These are phyloP conservation scores for Phragmatobia fuliginosa DNA, from an alignment of 2,888 invertebrate genomes.

Conservation along the genomic window DNA sequence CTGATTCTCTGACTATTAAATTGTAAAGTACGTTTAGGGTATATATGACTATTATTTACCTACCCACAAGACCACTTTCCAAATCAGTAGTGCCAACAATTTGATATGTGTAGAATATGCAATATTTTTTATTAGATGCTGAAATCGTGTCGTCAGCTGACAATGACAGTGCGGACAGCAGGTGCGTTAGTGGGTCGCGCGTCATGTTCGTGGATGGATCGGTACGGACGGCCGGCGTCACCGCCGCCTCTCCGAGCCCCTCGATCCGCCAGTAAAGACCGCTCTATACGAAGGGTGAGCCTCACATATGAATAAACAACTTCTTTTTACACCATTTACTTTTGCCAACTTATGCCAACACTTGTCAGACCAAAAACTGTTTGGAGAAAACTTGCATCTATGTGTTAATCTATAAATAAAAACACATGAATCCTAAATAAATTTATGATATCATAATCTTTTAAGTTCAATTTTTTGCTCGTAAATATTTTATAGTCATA, in stretches of 20 bases:
- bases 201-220: conserved; percentile 98
- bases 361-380: conserved; percentile 8
- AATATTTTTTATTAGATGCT: conserved; percentile 88
- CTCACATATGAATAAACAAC: conserved; percentile 3
- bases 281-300: conserved; percentile 88
- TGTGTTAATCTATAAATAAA: not conserved
- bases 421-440: conserved; percentile 48
- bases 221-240: conserved; percentile 95
- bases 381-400: conserved; percentile 10
- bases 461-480: conserved; percentile 61
- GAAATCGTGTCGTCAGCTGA: conserved; percentile 94
- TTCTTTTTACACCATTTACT: conserved; percentile 5
- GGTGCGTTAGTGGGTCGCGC: conserved; percentile 92
- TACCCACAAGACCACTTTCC: not conserved
- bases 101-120: not conserved
- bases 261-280: conserved; percentile 87
- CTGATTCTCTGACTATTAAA: too few relatives aligned
- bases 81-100: not conserved
- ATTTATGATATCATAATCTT: conserved; percentile 62
- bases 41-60: not conserved
- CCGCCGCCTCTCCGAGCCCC: conserved; percentile 86
- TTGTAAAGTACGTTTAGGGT: too few relatives aligned
- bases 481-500: conserved; percentile 60
- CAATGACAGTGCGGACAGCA: conserved; percentile 95
- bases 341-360: conserved; percentile 25